Evolutionary conservation across 1,140 invertebrate genomes (phyloP).

Genomic region (Scaptomyza montana): DNA sequence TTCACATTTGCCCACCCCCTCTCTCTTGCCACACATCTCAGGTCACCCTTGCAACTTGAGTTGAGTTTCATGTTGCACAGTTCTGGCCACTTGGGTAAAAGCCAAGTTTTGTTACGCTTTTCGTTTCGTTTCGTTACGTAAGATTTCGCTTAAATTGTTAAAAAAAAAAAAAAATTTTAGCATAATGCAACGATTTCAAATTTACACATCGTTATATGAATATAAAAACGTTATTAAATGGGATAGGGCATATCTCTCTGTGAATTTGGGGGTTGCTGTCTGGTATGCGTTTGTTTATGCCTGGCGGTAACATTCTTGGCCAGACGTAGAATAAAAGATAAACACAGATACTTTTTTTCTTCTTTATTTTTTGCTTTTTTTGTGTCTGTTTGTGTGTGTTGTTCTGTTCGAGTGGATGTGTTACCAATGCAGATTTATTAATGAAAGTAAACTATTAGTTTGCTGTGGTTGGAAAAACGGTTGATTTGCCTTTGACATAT

Average conservation of each 20-base stretch:
- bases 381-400: not conserved
- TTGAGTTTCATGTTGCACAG: conserved; percentile 25
- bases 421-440: not conserved
- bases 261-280: not conserved
- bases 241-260: not conserved
- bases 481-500: not conserved
- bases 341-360: not conserved
- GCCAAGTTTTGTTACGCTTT: conserved; percentile 19
- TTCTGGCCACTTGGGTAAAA: conserved; percentile 10
- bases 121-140: conserved; percentile 24
- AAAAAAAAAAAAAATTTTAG: conserved; percentile 29
- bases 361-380: not conserved
- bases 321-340: conserved; percentile 8
- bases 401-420: not conserved
- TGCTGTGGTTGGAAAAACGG: not conserved
- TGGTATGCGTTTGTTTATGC: not conserved
- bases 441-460: not conserved
- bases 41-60: conserved; percentile 49
- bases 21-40: not conserved
- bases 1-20: conserved; percentile 18
- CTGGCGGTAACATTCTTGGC: conserved; percentile 6
- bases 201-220: conserved; percentile 76
- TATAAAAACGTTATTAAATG: conserved; percentile 54
- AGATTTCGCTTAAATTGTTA: conserved; percentile 26
- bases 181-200: conserved; percentile 66